Evolutionary conservation across 2,797 vertebrate species (phyloP), one percentile per base, ranked within the genome.

Genomic region (Morus bassanus): DNA sequence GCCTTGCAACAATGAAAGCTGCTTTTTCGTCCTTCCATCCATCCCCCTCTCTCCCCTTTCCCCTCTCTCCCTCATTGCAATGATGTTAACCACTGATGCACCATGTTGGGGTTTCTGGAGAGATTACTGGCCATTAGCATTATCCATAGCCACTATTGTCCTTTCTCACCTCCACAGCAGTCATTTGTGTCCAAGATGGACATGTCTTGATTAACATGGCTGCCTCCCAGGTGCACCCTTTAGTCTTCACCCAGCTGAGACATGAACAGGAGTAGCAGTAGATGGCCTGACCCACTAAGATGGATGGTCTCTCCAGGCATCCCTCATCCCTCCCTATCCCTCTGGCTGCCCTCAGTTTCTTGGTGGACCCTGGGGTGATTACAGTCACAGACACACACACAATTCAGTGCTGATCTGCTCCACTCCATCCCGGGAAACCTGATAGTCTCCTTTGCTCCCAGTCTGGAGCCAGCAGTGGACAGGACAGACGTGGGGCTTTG

Each of bases 301-400:
- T 14, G 13, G 14, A 33, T 51, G 24, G 6, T 56, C 8, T 68
- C n/a, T 76, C 7, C 43, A 79, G 46, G 10, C 41, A 79, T 30
- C 17, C 33, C 6, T 41, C 23, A 24, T 18, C 28, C 39, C 25
- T 81, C 23, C 35, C 0, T 0, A 28, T 81, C 16, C 21, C 24
- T 59, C 50, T 60, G 15, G 10, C 39, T 84, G 37, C 11, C 43
- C 24, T 83, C 3, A 2, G 65, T 54, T 87, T 84, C 53, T n/a
- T 1, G 0, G 54, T 11, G 18, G 35, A 21, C 39, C 37, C 41
- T 31, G 45, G 15, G 13, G 35, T 1, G 2, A 33, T 23, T 57
- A 16, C 45, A 78, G 6, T 27, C 37, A 45, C 28, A 64, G n/a
- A 4, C 56, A 74, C 6, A 31, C 25, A 19, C 10, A 19, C 2